Base-by-base conservation (phyloP, 92 coral and sea anemone genomes). In the Montipora capitata region DNA sequence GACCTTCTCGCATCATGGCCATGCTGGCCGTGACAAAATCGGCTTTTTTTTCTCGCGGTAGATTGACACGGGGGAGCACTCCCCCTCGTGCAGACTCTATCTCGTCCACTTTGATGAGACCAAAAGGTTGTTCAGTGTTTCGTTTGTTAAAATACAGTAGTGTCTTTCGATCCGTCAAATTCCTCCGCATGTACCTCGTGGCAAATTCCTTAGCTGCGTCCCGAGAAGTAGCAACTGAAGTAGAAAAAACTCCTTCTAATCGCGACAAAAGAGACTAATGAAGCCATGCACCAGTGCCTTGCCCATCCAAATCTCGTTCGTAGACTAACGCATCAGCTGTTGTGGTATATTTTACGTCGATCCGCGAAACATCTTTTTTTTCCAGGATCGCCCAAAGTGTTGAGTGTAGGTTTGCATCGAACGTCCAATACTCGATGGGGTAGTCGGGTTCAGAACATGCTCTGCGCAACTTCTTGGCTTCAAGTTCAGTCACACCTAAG, bases 391-490 rank as follows among this genome's bases (percentile, higher is more conserved):
- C 14, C 39, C 44, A 7, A 8, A 72, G 77, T 4, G 3, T 20
- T 12, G 27, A 38, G 12, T 72, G 7, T 7, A 44, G 2, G 2
- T 8, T 48, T 14, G 14, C 8, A 4, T 72, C 59, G 39, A 72
- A 72, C 14, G 77, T 72, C 58, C 77, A 72, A 45, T 72, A 72
- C 59, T 48, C 77, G 77, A 72, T 72, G 27, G 77, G 59, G 51
- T 15, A 72, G 7, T 72, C 77, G 1, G 77, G 77, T 5, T 58
- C 13, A 48, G 59, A 10, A 38, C 77, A 72, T 10, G 18, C 77
- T 15, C 12, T 13, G 1, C 77, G 77, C 57, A 72, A 48, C 6
- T 51, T 40, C 51, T 45, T 17, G 5, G 59, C 59, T 14, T 3
- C 10, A 10, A 0, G 5, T 71, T 72, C 77, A 0, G 27, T 20